phyloP scores from a whole-genome alignment of 2,113 vertebrate species.

The Tachycineta bicolor region DNA sequence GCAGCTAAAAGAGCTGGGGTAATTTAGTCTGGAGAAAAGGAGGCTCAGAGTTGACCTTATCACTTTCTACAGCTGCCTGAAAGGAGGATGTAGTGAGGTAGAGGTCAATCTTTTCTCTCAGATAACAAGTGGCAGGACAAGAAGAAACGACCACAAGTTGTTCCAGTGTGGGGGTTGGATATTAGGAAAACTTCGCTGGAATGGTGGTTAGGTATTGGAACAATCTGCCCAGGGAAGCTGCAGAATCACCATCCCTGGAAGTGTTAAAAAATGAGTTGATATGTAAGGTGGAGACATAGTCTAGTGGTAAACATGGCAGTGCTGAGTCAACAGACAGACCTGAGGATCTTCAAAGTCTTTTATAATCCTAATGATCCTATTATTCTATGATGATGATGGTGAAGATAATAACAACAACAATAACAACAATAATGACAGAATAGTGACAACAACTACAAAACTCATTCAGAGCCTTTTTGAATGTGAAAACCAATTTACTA shows the following conservation, averaged over 20 bases:
- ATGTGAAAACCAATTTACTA: neutral
- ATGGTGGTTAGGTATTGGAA: neutral
- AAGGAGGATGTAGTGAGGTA: neutral
- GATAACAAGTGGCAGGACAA: neutral
- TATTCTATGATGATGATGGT: neutral
- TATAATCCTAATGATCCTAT: neutral
- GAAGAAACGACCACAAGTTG: neutral
- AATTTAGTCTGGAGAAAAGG: neutral
- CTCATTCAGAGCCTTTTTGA: neutral
- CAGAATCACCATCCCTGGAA: neutral
- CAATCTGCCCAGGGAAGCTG: too few relatives aligned
- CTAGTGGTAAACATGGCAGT: neutral
- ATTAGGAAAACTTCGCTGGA: neutral
- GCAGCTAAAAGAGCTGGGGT: neutral
- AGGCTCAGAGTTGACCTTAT: neutral
- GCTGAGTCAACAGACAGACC: neutral
- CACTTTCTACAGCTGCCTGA: neutral
- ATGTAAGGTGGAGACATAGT: rapidly evolving
- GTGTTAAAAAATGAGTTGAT: neutral
- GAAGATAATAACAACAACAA: too few relatives aligned
- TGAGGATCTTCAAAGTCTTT: neutral
- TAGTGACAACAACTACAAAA: neutral
- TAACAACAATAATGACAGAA: neutral
- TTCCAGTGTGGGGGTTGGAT: neutral
- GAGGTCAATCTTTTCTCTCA: too few relatives aligned